These are phyloP conservation scores for Anthopleura xanthogrammica DNA, from an alignment of 92 coral and sea anemone genomes.

Conservation along the genomic window DNA sequence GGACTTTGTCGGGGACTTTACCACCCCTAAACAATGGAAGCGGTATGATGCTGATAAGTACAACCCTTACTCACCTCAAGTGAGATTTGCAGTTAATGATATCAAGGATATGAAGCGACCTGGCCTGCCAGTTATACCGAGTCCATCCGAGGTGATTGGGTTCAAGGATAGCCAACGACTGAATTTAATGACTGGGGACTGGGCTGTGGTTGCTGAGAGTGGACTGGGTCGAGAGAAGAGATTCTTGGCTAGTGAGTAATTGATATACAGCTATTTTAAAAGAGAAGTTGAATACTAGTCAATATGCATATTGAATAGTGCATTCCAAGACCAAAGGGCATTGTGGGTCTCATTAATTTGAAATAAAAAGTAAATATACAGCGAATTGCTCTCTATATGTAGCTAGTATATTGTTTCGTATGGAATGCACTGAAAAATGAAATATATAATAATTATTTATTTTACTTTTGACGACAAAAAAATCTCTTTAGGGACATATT, in stretches of 20 bases:
- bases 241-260: conserved; percentile 64
- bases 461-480: too few species aligned
- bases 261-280: too few species aligned
- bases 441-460: too few species aligned
- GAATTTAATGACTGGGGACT: conserved; percentile 72
- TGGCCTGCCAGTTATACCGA: conserved; percentile 75
- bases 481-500: too few species aligned
- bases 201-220: conserved; percentile 53
- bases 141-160: conserved; percentile 70
- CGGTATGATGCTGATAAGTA: conserved; percentile 62
- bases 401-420: too few species aligned
- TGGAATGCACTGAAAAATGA: too few species aligned
- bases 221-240: conserved; percentile 48
- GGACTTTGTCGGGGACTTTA: conserved; percentile 76
- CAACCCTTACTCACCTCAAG: conserved; percentile 79
- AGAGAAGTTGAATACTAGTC: too few species aligned
- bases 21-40: conserved; percentile 76
- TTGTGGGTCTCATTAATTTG: too few species aligned
- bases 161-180: conserved; percentile 58
- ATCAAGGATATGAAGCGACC: conserved; percentile 59
- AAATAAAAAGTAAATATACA: too few species aligned
- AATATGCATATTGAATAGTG: too few species aligned
- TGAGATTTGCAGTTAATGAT: conserved; percentile 53
- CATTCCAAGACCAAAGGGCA: too few species aligned
- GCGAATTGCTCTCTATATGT: too few species aligned